phyloP scores from a whole-genome alignment of 1,140 invertebrate genomes.

The Trachymyrmex septentrionalis region DNA sequence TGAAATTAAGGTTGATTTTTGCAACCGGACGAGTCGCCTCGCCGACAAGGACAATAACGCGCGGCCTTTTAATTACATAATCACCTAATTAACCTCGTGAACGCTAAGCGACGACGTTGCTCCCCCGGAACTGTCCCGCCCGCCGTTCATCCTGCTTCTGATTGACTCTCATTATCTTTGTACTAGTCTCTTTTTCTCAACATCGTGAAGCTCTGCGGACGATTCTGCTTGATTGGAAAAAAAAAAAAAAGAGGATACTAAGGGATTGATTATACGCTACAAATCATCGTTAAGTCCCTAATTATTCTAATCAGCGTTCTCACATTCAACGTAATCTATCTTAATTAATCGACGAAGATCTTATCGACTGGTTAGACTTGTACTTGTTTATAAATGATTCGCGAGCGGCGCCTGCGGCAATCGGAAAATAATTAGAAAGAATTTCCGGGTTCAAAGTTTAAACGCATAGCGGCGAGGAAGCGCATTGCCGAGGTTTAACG shows the following conservation, averaged over 20 bases:
- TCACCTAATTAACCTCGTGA: conserved; percentile 79
- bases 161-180: conserved; percentile 50
- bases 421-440: conserved; percentile 27
- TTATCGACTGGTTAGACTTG: neutral
- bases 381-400: neutral
- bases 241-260: neutral
- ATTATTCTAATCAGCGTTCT: conserved; percentile 4
- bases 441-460: conserved; percentile 16
- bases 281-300: conserved; percentile 1
- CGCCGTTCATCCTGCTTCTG: conserved; percentile 31
- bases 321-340: neutral
- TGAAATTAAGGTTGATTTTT: neutral
- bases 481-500: conserved; percentile 54
- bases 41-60: conserved; percentile 67
- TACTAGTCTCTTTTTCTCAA: conserved; percentile 40
- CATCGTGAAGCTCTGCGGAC: neutral
- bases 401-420: neutral
- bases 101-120: conserved; percentile 74
- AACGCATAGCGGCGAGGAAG: conserved; percentile 9
- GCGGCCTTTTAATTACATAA: conserved; percentile 78
- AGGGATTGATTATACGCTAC: conserved; percentile 3
- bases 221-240: neutral
- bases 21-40: conserved; percentile 17
- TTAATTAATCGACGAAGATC: conserved; percentile 16
- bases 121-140: conserved; percentile 53